A percentile compares a stretch with the other conserved stretches of the same genome.
These are phyloP conservation scores for Psephotus haematonotus DNA, from an alignment of 2,113 vertebrate genomes.

Conservation along the genomic window DNA sequence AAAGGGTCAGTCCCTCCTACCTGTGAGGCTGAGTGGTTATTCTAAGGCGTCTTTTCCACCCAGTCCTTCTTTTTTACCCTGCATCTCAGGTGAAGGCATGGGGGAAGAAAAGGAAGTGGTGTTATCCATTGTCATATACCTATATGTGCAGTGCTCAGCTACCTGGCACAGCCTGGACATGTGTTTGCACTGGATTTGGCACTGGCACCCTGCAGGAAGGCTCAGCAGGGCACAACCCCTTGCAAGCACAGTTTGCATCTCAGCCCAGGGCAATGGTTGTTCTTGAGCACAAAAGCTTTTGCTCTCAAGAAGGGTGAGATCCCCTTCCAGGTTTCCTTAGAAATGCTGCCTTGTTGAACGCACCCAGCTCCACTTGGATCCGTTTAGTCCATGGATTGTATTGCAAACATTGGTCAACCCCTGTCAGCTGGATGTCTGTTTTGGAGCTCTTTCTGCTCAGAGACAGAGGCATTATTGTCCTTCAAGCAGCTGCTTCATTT, in stretches of 20 bases:
- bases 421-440: neutral
- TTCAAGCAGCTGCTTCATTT: constrained; percentile 62
- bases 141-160: neutral
- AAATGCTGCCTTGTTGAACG: neutral
- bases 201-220: neutral
- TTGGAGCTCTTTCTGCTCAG: constrained; percentile 56
- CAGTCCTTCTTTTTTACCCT: neutral
- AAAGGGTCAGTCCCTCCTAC: neutral
- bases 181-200: constrained; percentile 31
- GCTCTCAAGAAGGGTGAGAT: neutral
- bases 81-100: neutral
- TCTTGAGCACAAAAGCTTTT: neutral
- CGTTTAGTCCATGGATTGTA: neutral
- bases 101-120: neutral
- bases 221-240: neutral
- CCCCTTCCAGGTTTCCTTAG: neutral
- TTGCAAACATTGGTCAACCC: neutral
- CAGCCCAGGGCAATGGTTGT: accelerated
- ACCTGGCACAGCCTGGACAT: neutral
- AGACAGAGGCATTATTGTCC: constrained; percentile 30
- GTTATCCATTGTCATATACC: neutral
- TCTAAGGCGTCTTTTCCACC: neutral
- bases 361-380: neutral
- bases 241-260: neutral
- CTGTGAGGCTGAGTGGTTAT: neutral